Evolutionary conservation across 2,113 vertebrate species (phyloP), one percentile per base, ranked within the genome.

Genomic region (Myrmophylax atrothorax): DNA sequence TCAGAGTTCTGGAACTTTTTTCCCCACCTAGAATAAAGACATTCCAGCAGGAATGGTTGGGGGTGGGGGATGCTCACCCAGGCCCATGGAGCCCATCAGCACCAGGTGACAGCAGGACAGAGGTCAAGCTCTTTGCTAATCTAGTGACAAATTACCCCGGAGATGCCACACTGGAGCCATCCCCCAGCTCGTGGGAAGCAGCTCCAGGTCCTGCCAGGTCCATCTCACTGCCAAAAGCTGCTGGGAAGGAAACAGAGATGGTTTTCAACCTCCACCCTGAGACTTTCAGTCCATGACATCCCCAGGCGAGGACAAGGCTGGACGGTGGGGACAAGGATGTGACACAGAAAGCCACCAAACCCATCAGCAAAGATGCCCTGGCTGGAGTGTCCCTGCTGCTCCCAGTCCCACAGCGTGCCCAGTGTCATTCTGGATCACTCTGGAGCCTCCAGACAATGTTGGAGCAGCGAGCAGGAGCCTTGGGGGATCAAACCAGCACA

Each of bases 401-500:
- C 42, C 15, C 84, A 86, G 53, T 23, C 10, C 46, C 56, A 3
- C 56, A 12, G 15, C 10, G 23, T 15, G 7, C 38, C 52, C 18
- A 3, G 18, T 17, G 19, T 37, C 87, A 26, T 10, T 28, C 74
- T 14, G 56, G 52, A 66, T 50, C 44, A 11, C 22, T 33, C 4
- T 5, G 8, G 28, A 15, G 23, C 20, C 38, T 15, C 66, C 38
- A 35, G 16, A 7, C 26, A 35, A 20, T 0, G 1, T 16, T 23
- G 12, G 12, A 40, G 15, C n/a, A 35, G 40, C 0, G 0, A 75
- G 33, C 12, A 47, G 38, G 18, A 50, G 0, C 47, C 0, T 0
- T 4, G 31, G 31, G 35, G 14, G 13, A 12, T 78, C 37, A 40
- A 49, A 58, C 29, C 84, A 42, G 29, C 53, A 46, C 22, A 26